Evolutionary conservation across 2,113 vertebrate species (phyloP).

Genomic region (Cynocephalus volans): DNA sequence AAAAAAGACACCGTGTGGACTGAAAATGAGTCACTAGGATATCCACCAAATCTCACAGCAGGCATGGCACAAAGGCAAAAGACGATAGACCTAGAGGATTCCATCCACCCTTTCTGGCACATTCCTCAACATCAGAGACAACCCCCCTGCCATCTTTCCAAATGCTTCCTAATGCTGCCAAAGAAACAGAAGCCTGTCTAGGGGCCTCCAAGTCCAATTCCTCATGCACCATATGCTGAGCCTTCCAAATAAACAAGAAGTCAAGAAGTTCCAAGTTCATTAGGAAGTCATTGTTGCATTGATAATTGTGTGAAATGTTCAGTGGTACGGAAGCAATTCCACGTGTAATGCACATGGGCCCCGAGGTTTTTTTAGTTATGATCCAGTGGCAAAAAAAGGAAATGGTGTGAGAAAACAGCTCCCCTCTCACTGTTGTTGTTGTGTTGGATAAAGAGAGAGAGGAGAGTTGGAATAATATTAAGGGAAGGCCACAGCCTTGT

Average conservation of each 20-base stretch:
- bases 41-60: slow-evolving; percentile 22
- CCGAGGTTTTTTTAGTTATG: not conserved
- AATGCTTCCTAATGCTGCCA: slow-evolving; percentile 40
- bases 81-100: not conserved
- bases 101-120: slow-evolving; percentile 34
- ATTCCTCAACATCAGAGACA: slow-evolving; percentile 15
- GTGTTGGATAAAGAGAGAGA: not conserved
- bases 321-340: not conserved
- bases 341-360: not conserved
- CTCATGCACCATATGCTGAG: not conserved
- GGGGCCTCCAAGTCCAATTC: slow-evolving; percentile 10
- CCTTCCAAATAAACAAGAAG: slow-evolving; percentile 52
- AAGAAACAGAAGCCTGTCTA: slow-evolving; percentile 15
- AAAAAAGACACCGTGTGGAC: not conserved
- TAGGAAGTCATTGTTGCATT: slow-evolving; percentile 16
- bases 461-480: not conserved
- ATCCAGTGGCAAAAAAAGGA: not conserved
- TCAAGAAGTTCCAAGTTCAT: slow-evolving; percentile 50
- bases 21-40: slow-evolving; percentile 8
- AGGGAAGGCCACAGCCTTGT: not conserved
- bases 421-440: not conserved
- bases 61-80: not conserved
- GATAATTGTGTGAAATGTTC: not conserved
- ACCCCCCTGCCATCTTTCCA: slow-evolving; percentile 39
- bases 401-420: not conserved